Conservation (phyloP, 2,797 vertebrate species). For the Hydrolagus colliei region DNA sequence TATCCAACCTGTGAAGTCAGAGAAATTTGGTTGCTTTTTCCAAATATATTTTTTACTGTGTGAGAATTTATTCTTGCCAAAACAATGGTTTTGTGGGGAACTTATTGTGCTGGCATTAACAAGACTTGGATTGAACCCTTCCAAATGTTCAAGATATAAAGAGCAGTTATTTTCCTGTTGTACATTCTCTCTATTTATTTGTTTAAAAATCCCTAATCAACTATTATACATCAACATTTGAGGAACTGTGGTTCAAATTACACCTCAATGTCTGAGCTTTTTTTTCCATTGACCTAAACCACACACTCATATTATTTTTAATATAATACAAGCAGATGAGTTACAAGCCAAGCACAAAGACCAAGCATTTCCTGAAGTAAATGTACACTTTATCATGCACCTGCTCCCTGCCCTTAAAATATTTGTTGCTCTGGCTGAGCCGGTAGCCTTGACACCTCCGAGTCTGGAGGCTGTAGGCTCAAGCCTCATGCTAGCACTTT, state of each 20-base stretch:
- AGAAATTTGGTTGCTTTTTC: slow-evolving; percentile 4
- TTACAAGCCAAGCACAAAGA: not conserved
- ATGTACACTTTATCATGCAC: not conserved
- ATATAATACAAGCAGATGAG: not conserved
- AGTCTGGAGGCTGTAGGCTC: no score
- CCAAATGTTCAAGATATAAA: slow-evolving; percentile 22
- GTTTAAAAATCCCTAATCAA: slow-evolving; percentile 9
- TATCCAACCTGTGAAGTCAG: slow-evolving; percentile 8
- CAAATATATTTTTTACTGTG: slow-evolving; percentile 20
- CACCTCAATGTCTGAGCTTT: not conserved
- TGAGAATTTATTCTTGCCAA: slow-evolving; percentile 28
- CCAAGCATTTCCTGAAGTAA: no score
- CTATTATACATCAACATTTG: slow-evolving; percentile 9
- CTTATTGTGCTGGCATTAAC: slow-evolving; percentile 3
- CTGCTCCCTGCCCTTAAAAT: not conserved
- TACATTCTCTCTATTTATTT: slow-evolving; percentile 4
- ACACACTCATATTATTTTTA: not conserved
- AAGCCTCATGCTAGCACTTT: no score
- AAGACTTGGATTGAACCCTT: slow-evolving; percentile 25
- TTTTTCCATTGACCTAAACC: not conserved
- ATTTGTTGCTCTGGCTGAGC: no score
- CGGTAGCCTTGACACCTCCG: no score
- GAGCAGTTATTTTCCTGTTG: not conserved
- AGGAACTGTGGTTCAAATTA: not conserved
- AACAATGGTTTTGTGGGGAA: slow-evolving; percentile 4